Evolutionary conservation across 2,113 vertebrate genomes (phyloP).

Genomic region (Hippopotamus amphibius): DNA sequence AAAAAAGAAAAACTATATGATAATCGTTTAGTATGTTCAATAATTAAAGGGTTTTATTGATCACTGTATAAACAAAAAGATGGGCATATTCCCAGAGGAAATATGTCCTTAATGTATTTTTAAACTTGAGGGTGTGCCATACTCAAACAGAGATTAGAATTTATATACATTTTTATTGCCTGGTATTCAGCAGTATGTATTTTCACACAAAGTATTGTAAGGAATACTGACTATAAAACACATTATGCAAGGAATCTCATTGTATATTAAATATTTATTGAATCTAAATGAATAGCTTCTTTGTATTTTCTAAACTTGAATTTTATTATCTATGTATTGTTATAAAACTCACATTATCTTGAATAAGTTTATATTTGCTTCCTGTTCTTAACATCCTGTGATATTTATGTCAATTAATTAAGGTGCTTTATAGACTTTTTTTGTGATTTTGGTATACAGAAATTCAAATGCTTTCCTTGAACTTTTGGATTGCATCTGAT

Average conservation of each 20-base stretch:
- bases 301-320: constrained; percentile 30
- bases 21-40: not conserved
- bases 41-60: not conserved
- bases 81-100: not conserved
- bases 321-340: not conserved
- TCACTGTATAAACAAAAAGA: not conserved
- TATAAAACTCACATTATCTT: constrained; percentile 34
- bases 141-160: not conserved
- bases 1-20: constrained; percentile 2
- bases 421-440: not conserved
- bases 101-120: not conserved
- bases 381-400: not conserved
- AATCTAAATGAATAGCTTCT: not conserved
- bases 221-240: not conserved
- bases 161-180: not conserved
- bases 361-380: constrained; percentile 25
- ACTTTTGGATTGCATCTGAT: not conserved
- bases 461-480: constrained; percentile 12
- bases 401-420: constrained; percentile 23
- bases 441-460: not conserved
- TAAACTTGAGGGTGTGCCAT: not conserved
- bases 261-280: not conserved
- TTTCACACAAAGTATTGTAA: not conserved
- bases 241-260: not conserved
- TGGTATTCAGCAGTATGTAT: not conserved